phyloP scores from a whole-genome alignment of 1,140 invertebrate genomes.

The Drosophila carrolli region DNA sequence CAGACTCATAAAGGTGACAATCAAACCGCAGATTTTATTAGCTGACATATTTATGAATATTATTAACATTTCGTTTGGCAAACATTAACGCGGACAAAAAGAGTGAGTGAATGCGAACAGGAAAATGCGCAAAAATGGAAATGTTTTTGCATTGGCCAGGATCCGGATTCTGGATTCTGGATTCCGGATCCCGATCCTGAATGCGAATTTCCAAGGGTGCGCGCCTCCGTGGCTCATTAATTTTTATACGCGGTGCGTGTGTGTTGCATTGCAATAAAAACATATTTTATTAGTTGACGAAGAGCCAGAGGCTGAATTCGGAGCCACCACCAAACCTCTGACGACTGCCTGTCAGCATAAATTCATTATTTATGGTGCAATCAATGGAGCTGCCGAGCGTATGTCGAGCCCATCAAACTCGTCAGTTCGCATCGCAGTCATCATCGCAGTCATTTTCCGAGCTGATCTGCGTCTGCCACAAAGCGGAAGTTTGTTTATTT shows the following conservation, averaged over 20 bases:
- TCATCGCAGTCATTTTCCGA: conserved; percentile 66
- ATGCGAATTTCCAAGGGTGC: conserved; percentile 55
- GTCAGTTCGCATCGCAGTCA: conserved; percentile 61
- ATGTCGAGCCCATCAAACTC: conserved; percentile 84
- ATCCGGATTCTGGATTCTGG: conserved; percentile 7
- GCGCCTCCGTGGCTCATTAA: conserved; percentile 84
- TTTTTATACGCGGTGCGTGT: conserved; percentile 75
- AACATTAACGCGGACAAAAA: conserved; percentile 44
- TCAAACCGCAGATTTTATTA: conserved; percentile 68
- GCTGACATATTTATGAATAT: conserved; percentile 82
- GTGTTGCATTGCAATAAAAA: conserved; percentile 78
- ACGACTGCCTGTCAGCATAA: conserved; percentile 84
- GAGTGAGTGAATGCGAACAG: conserved; percentile 24
- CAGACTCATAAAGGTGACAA: conserved; percentile 39
- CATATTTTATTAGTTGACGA: conserved; percentile 82
- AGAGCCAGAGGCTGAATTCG: conserved; percentile 37
- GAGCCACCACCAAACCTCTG: conserved; percentile 50
- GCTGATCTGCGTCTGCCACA: conserved; percentile 34
- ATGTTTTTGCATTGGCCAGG: conserved; percentile 40
- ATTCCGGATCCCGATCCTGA: conserved; percentile 21
- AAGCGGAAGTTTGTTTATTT: conserved; percentile 84
- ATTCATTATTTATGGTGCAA: conserved; percentile 84
- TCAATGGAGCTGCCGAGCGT: conserved; percentile 83
- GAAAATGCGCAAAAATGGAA: conserved; percentile 53
- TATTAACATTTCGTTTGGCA: conserved; percentile 74